Evolutionary conservation across 2,113 vertebrate species (phyloP), one percentile per base, ranked within the genome.

Genomic region (Phainopepla nitens): DNA sequence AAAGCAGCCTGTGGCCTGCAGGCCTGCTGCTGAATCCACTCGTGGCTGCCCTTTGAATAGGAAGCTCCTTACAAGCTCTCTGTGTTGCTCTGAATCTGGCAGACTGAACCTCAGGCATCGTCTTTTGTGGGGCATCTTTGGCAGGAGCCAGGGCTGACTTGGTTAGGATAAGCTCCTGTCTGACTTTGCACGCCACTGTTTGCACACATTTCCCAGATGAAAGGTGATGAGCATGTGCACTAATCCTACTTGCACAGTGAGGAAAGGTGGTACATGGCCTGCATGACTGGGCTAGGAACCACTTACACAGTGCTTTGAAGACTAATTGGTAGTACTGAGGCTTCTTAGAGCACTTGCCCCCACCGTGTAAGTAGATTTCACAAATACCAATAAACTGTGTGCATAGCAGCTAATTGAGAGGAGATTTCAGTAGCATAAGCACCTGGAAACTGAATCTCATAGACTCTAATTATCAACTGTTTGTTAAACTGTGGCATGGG

Each of bases 61-160:
- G 20, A 78, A 71, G 35, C 17, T 82, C 56, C 51, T 90, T 57
- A 41, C 19, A 60, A 49, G 54, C 15, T 77, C 49, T 61, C 28
- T 54, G 3, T 61, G 33, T 41, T 1, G 2, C 41, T 72, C 29
- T 0, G 0, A 3, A 64, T 79, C 41, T 65, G 49, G 10, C 44
- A 65, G 25, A 25, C 25, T 56, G 33, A 76, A 85, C 41, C 42
- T 86, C n/a, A 53, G 71, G 31, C 28, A 28, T 53, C 0, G 0
- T 41, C 45, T 68, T 61, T 39, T 51, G 45, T 16, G 11, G 28
- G 61, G 19, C 8, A 24, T 49, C 50, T 18, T 20, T 62, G 80
- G 9, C 39, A 6, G 19, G 36, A 79, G 35, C 33, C n/a, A 19
- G 13, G n/a, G 16, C 53, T 56, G 31, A 28, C 22, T 39, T 54